These are phyloP conservation scores for Takifugu flavidus DNA, from an alignment of 2,113 vertebrate genomes.

Conservation along the genomic window DNA sequence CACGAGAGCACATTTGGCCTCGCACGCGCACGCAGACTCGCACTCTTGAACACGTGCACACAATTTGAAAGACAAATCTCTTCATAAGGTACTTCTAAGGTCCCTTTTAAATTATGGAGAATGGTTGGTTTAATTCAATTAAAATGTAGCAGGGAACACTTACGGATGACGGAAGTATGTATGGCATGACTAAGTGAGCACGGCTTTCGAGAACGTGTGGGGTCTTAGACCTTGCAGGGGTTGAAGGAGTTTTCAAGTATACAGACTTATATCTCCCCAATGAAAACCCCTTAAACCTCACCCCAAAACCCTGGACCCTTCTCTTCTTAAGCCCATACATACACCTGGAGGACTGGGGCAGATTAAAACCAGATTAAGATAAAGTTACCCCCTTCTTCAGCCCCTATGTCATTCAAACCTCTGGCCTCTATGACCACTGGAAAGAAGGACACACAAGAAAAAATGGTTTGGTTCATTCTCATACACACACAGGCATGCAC, in stretches of 20 bases:
- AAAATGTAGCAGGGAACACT: slow-evolving; percentile 58
- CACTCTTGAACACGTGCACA: slow-evolving; percentile 15
- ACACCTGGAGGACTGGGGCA: slow-evolving; percentile 65
- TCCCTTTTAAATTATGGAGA: slow-evolving; percentile 50
- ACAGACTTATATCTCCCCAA: slow-evolving; percentile 52
- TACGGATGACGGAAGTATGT: slow-evolving; percentile 41
- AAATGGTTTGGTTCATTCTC: slow-evolving; percentile 58
- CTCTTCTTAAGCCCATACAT: slow-evolving; percentile 71
- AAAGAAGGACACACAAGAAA: slow-evolving; percentile 55
- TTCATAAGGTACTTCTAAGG: slow-evolving; percentile 62
- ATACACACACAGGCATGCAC: slow-evolving; percentile 29
- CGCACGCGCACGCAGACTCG: slow-evolving; percentile 16
- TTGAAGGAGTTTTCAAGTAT: slow-evolving; percentile 65
- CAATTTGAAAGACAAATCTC: slow-evolving; percentile 58
- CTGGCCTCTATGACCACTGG: slow-evolving; percentile 51
- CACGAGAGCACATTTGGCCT: slow-evolving; percentile 20
- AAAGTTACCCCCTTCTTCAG: slow-evolving; percentile 71
- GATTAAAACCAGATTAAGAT: slow-evolving; percentile 79
- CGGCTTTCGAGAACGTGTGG: slow-evolving; percentile 29
- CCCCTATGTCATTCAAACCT: slow-evolving; percentile 70
- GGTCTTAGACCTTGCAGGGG: slow-evolving; percentile 43
- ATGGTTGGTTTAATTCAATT: slow-evolving; percentile 71
- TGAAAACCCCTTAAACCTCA: slow-evolving; percentile 51
- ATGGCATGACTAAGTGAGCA: slow-evolving; percentile 40
- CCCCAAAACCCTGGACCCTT: slow-evolving; percentile 51